These are phyloP conservation scores for Bubo blakistoni DNA, from an alignment of 2,113 vertebrate genomes.

Conservation along the genomic window DNA sequence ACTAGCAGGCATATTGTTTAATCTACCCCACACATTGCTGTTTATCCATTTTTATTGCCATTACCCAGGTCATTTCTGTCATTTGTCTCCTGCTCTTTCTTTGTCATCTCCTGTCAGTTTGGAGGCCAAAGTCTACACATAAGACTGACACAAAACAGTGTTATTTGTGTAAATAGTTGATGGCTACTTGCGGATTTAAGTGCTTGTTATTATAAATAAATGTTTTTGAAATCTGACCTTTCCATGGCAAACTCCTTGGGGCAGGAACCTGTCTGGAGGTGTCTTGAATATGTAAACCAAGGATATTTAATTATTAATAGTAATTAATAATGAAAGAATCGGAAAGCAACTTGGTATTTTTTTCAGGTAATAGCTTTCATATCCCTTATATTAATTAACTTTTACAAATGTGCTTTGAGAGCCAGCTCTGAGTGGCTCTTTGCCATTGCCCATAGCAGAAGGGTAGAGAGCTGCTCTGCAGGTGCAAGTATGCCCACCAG, in stretches of 20 bases:
- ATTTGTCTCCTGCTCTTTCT: slow-evolving; percentile 21
- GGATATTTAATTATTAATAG: slow-evolving; percentile 31
- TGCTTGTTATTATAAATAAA: slow-evolving; percentile 10
- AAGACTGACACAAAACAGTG: background rate
- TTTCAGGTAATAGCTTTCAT: slow-evolving; percentile 2
- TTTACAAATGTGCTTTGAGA: background rate
- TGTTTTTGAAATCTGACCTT: slow-evolving; percentile 9
- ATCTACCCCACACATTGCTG: slow-evolving; percentile 14
- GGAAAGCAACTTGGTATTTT: background rate
- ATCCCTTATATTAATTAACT: slow-evolving; percentile 19
- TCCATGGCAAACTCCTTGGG: background rate
- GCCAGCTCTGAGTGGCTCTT: background rate
- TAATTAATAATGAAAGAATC: slow-evolving; percentile 37
- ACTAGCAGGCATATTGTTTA: background rate
- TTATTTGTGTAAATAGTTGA: background rate
- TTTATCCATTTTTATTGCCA: slow-evolving; percentile 20
- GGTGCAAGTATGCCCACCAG: background rate
- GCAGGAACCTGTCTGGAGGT: background rate
- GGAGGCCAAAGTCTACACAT: background rate
- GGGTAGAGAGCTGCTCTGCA: background rate
- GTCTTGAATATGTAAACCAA: background rate
- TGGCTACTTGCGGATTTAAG: slow-evolving; percentile 6
- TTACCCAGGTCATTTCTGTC: slow-evolving; percentile 6
- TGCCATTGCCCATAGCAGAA: background rate
- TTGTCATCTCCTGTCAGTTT: slow-evolving; percentile 9